Base-by-base conservation (phyloP, 2,888 invertebrate genomes). In the Tuberolachnus salignus region DNA sequence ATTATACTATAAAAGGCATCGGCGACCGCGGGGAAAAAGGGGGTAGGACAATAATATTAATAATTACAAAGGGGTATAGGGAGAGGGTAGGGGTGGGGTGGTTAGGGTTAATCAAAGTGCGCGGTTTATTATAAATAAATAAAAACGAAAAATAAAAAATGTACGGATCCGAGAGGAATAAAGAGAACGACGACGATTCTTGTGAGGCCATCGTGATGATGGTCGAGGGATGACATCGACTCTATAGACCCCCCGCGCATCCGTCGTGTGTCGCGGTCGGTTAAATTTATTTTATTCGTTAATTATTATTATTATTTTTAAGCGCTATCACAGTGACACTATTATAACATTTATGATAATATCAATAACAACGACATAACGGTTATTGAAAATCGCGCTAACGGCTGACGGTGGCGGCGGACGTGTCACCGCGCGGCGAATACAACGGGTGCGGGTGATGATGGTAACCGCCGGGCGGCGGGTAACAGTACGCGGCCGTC, bases 401-500 rank as follows among this genome's bases (percentile, higher is more conserved):
- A 49, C 75, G 75, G 49, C 75, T 78, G 11, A 78, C 75, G 16
- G 75, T 78, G 57, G 75, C 75, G 11, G 75, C 49, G 19, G 67
- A 67, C 26, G 73, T 42, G 73, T 66, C 75, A 0, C 66, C 75
- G 67, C 75, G 75, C 3, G 66, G 66, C 59, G 75, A 57, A 49
- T 49, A 67, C 67, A 66, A 4, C 19, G 51, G 49, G 19, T 75
- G 57, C 16, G 8, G 59, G 2, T 59, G 74, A 1, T 66, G 74
- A 1, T 55, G 74, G 51, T 74, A 53, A 11, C 92, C 92, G 46
- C 93, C 92, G 67, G 96, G 90, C 21, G 95, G 92, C 16, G 95
- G 92, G 85, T 96, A 96, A 85, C 95, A 96, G 85, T 94, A 94
- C 16, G 93, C 91, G 46, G 82, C 81, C 21, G 87, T 86, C 0